Conservation (phyloP, 1,140 invertebrate species). For the Papilio xuthus region DNA sequence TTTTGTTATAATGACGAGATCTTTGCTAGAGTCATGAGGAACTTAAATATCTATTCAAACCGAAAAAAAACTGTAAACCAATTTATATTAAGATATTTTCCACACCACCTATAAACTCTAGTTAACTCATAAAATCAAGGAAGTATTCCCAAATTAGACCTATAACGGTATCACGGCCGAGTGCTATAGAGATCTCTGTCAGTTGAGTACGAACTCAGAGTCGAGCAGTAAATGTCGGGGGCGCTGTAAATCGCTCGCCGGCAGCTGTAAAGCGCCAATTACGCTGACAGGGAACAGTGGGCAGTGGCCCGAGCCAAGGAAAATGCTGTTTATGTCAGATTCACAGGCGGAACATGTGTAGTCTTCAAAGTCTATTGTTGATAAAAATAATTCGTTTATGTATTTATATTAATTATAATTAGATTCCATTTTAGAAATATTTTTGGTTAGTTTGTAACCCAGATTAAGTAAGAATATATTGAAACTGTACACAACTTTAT, state of each 20-base stretch:
- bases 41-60: not conserved
- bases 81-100: not conserved
- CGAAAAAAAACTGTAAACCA: not conserved
- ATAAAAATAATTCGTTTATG: not conserved
- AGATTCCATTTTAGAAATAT: not conserved
- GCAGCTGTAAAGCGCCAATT: constrained; percentile 41
- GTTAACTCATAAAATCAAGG: constrained; percentile 22
- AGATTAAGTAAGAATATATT: not conserved
- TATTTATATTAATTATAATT: not conserved
- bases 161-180: constrained; percentile 26
- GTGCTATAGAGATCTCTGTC: constrained; percentile 17
- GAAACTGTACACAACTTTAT: not conserved
- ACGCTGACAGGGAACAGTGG: constrained; percentile 35
- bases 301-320: not conserved
- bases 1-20: too few species aligned
- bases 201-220: constrained; percentile 36
- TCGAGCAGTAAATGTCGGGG: constrained; percentile 31
- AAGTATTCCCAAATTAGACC: constrained; percentile 16
- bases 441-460: not conserved
- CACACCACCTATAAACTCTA: not conserved
- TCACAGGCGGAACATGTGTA: not conserved
- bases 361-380: not conserved
- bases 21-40: too few species aligned
- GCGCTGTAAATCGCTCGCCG: constrained; percentile 40
- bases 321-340: constrained; percentile 8